Percentiles rank a stretch among this genome's conserved stretches.
Conservation (phyloP, 2,113 vertebrate species). For the Talpa occidentalis region DNA sequence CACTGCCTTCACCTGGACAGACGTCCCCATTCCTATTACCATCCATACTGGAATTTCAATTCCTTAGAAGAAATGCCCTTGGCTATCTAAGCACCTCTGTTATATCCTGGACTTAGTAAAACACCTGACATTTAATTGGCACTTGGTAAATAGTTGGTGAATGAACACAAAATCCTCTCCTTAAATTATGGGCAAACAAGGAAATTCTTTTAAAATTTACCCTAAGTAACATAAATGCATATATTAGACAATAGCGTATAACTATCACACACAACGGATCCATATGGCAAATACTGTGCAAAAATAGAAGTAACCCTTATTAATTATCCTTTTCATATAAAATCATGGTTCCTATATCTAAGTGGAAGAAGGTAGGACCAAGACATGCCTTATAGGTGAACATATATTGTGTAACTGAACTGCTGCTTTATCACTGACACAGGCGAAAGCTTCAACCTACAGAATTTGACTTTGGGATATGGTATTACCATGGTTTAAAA, state of each 20-base stretch:
- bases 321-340: background rate
- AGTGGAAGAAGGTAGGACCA: background rate
- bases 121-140: background rate
- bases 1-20: background rate
- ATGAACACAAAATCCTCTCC: background rate
- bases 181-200: background rate
- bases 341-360: background rate
- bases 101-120: background rate
- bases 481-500: background rate
- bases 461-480: background rate
- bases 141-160: constrained; percentile 32
- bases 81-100: background rate
- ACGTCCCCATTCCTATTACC: background rate
- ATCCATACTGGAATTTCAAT: background rate
- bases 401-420: background rate
- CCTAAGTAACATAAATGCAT: constrained; percentile 11
- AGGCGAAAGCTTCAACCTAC: background rate
- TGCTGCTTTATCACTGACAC: rapidly evolving
- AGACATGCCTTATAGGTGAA: background rate
- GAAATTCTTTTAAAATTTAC: background rate
- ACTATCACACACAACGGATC: background rate
- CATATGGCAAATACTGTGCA: background rate
- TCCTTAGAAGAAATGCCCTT: background rate
- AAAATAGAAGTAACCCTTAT: background rate
- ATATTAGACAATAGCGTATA: background rate